A percentile compares a stretch with the other conserved stretches of the same genome.
phyloP scores from a whole-genome alignment of 2,888 invertebrate genomes.

The Xestia ashworthii region DNA sequence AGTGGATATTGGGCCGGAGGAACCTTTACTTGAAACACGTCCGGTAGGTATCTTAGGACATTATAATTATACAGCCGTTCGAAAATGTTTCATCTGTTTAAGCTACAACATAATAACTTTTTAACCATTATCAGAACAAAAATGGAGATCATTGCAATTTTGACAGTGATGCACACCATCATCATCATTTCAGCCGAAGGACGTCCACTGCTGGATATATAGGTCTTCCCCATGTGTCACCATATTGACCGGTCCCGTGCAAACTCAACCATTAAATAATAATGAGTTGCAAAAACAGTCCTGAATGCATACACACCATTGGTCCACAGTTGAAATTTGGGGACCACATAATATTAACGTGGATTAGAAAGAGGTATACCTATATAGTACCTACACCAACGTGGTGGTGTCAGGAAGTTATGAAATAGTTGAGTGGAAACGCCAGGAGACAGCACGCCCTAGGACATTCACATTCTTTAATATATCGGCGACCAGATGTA shows the following conservation, averaged over 20 bases:
- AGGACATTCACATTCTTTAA: too few relatives aligned
- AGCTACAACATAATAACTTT: too few relatives aligned
- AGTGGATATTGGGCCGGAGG: conserved; percentile 46
- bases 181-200: too few relatives aligned
- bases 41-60: conserved; percentile 8
- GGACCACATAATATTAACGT: not conserved
- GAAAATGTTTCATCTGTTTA: not conserved
- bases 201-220: too few relatives aligned
- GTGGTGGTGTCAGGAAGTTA: not conserved
- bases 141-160: not conserved
- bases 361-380: not conserved
- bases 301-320: not conserved
- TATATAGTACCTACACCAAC: not conserved
- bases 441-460: not conserved
- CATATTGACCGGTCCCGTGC: too few relatives aligned
- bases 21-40: conserved; percentile 1
- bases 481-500: too few relatives aligned
- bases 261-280: not conserved
- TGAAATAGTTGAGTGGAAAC: not conserved
- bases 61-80: not conserved
- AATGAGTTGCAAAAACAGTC: not conserved
- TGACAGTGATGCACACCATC: not conserved
- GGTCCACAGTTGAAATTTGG: not conserved
- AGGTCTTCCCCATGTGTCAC: too few relatives aligned
- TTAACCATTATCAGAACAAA: not conserved